phyloP scores from a whole-genome alignment of 2,797 vertebrate genomes.

The Falco cherrug region DNA sequence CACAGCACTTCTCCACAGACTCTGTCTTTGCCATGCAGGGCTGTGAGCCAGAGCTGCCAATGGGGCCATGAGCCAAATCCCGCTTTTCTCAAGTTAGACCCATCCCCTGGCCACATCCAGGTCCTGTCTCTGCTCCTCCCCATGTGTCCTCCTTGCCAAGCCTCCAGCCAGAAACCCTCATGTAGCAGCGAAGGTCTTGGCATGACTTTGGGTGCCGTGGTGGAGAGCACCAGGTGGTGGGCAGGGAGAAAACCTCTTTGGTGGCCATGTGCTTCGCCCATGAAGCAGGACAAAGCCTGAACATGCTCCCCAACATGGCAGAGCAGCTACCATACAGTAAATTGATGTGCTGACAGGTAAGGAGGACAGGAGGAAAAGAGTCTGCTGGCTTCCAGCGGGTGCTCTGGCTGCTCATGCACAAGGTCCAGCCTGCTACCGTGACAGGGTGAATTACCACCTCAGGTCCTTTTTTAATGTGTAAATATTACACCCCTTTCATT shows the following conservation, averaged over 20 bases:
- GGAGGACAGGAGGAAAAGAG: neutral
- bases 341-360: neutral
- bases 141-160: neutral
- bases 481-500: neutral
- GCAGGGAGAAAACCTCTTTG: neutral
- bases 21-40: accelerated
- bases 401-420: neutral
- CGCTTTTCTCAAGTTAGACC: neutral
- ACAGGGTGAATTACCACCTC: neutral
- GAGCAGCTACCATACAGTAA: neutral
- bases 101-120: too few species aligned
- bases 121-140: neutral
- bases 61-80: neutral
- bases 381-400: neutral
- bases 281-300: neutral
- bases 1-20: accelerated
- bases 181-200: accelerated
- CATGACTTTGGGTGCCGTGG: neutral
- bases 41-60: neutral
- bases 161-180: neutral
- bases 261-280: accelerated
- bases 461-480: neutral
- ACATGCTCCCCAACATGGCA: accelerated
- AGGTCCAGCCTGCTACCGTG: neutral
- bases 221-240: neutral